Evolutionary conservation across 2,113 vertebrate species (phyloP).

Genomic region (Indicator indicator): DNA sequence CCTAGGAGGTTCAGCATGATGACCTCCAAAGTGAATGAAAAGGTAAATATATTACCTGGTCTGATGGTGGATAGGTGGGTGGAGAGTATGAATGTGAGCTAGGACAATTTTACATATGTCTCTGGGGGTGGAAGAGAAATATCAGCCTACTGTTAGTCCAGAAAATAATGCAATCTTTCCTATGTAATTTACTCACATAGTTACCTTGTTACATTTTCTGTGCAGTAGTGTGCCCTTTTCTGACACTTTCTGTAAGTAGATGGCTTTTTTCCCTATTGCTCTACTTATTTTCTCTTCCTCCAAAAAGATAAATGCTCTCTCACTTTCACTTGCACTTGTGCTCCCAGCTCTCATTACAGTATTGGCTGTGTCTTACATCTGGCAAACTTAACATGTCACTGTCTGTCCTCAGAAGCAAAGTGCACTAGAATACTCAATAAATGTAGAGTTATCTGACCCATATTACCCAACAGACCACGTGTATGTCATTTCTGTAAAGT

Average conservation of each 20-base stretch:
- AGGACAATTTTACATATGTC: neutral
- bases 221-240: neutral
- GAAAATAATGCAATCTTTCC: neutral
- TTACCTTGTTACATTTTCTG: neutral
- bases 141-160: neutral
- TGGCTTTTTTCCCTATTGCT: neutral
- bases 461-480: neutral
- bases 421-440: slow-evolving; percentile 31
- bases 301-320: neutral
- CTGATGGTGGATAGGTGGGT: neutral
- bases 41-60: neutral
- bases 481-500: neutral
- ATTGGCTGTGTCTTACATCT: neutral
- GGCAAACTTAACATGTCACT: slow-evolving; percentile 22
- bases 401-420: slow-evolving; percentile 19
- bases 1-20: neutral
- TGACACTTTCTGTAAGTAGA: neutral
- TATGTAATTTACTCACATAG: neutral
- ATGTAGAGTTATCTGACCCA: slow-evolving; percentile 12
- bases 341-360: slow-evolving; percentile 22
- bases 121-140: neutral
- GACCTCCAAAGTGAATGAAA: neutral
- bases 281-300: neutral
- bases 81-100: neutral
- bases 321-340: neutral